Base-by-base conservation (phyloP, 2,797 vertebrate species). In the Hippopotamyrus pictus region DNA sequence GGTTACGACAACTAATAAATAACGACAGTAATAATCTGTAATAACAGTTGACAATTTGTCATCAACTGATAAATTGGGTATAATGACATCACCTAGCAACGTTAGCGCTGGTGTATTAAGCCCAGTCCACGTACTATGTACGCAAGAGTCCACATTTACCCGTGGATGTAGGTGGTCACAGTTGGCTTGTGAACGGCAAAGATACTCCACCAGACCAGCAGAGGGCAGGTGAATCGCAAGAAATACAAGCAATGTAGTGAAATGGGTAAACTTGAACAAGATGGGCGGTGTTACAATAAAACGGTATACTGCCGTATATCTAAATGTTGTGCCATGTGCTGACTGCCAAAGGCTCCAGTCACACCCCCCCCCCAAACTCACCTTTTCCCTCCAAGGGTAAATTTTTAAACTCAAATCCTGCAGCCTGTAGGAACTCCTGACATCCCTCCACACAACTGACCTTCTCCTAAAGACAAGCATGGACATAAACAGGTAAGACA, bases 401-500 rank as follows among this genome's bases (percentile, higher is more conserved):
- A n/a, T 93, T 92, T 11, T 91, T 88, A 83, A 95, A 97, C 90
- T 95, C 96, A 93, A 99, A 99, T 0, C 97, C 98, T 0, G 99
- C 33, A 6, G 98, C 97, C 92, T 97, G 95, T 86, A 99, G 96
- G 92, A 97, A 99, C 91, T 96, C 97, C 73, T 96, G 95, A 5
- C 92, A 94, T 8, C 98, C 98, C 90, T 99, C 98, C 50, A 99
- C 92, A 90, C 93, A 94, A 88, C 91, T 94, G 17, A 99, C 96
- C 91, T 97, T 98, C 91, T 99, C 98, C 98, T 99, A 89, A 12
- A 89, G 76, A 54, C 33, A 14, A 89, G 8, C n/a, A 0, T 76
- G 33, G 48, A 5, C 9, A 57, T 9, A 41, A 88, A 79, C 54
- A 22, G 7, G 44, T 85, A 76, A 73, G 22, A 86, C 48, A 76